Percentiles rank a stretch among this genome's conserved stretches.
Conservation (phyloP, 2,888 invertebrate species). For the Trachelus troglodyta region DNA sequence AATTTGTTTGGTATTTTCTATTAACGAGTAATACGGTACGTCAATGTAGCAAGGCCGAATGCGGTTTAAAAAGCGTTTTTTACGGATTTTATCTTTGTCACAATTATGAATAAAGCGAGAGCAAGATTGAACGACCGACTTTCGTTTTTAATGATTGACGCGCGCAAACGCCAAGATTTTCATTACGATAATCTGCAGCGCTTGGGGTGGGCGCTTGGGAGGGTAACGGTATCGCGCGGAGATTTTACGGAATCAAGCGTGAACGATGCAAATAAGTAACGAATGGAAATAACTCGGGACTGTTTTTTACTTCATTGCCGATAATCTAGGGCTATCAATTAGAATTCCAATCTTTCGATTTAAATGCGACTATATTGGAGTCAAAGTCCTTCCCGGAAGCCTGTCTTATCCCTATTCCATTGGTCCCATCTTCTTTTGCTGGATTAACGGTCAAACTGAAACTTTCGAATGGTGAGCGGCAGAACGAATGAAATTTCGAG, state of each 20-base stretch:
- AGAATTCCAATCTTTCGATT: conserved; percentile 50
- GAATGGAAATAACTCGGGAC: conserved; percentile 30
- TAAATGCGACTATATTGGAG: neutral
- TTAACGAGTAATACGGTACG: neutral
- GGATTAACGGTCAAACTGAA: conserved; percentile 44
- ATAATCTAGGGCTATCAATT: conserved; percentile 54
- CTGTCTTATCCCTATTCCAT: neutral
- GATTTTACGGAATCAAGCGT: conserved; percentile 14
- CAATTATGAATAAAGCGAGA: neutral
- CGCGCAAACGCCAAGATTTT: conserved; percentile 40
- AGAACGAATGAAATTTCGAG: conserved; percentile 34
- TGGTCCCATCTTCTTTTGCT: neutral
- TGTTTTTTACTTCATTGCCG: conserved; percentile 26
- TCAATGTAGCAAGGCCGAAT: neutral
- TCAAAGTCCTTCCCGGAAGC: neutral
- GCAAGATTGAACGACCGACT: neutral
- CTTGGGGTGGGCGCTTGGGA: conserved; percentile 13
- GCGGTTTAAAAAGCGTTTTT: neutral
- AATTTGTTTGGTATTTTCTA: neutral
- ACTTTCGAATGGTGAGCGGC: conserved; percentile 37
- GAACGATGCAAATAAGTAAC: conserved; percentile 27
- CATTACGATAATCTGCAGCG: conserved; percentile 37
- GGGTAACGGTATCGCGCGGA: conserved; percentile 20
- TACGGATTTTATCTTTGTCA: neutral
- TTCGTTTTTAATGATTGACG: conserved; percentile 22